Evolutionary conservation across 1,140 invertebrate species (phyloP), one percentile per base, ranked within the genome.

Genomic region (Drosophila sucinea): DNA sequence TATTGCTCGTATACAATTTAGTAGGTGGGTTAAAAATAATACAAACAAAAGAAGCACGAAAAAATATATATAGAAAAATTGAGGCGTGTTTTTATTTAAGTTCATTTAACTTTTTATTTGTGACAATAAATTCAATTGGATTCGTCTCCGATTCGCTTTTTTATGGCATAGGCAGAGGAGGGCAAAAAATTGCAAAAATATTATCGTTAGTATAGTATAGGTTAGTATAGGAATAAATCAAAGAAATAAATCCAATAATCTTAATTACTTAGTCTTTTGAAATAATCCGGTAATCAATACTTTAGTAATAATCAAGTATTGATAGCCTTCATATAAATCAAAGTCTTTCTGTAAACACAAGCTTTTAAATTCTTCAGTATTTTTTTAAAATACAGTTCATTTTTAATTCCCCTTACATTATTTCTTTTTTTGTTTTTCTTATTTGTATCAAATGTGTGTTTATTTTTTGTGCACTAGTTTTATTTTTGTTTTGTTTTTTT

Each of bases 101-200:
- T 84, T 80, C 61, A 77, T 84, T 80, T 65, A 79, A 84, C 77
- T 76, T 74, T 79, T 73, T 67, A 72, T 75, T 67, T 63, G 56
- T 57, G 60, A 60, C 80, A 83, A 80, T 84, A 84, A 79, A 80
- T 73, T 80, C 66, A 79, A 84, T 84, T 83, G 72, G 61, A 56
- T 71, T 71, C 32, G 32, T 62, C 71, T 60, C 32, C 51, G 54
- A 27, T 62, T 47, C 41, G 47, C 61, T 35, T 30, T 17, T 72
- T 61, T 76, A 51, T 79, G 47, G 60, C 60, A 32, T 69, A 51
- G 8, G 10, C n/a, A 51, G 1, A 27, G 33, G 5, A 6, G 8
- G 33, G 1, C 33, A 35, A 6, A 35, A 6, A 4, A 7, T 17
- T 17, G 17, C 17, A 17, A 17, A 17, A 17, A 17, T 17, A 17